Conservation (phyloP, 2,113 vertebrate genomes). For the Dipodomys merriami region DNA sequence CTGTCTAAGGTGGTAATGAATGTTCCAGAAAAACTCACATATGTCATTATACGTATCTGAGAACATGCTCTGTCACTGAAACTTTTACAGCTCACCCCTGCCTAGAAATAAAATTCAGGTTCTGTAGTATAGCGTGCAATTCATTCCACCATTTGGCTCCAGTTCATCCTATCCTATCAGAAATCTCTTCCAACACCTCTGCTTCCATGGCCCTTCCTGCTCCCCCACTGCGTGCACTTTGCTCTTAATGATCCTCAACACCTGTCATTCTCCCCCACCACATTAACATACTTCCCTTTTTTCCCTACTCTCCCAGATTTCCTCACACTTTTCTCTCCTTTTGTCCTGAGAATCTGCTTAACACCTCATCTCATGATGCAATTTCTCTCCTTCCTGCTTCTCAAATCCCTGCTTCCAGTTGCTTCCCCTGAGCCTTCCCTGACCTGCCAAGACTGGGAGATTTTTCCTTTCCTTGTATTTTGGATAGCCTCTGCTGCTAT, state of each 20-base stretch:
- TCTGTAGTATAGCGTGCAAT: not conserved
- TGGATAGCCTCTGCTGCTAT: not conserved
- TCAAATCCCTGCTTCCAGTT: not conserved
- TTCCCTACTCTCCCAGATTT: too few species aligned
- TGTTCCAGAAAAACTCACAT: not conserved
- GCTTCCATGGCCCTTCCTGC: fast-evolving
- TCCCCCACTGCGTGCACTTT: fast-evolving
- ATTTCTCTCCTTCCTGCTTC: not conserved
- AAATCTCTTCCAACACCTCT: not conserved
- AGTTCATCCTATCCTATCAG: not conserved
- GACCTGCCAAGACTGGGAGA: fast-evolving
- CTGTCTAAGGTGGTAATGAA: not conserved
- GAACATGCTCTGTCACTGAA: not conserved
- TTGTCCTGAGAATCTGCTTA: not conserved
- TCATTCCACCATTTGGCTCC: not conserved
- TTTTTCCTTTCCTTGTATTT: too few species aligned
- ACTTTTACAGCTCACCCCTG: not conserved
- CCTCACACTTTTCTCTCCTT: not conserved
- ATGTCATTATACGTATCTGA: not conserved
- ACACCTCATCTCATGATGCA: not conserved
- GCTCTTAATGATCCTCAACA: too few species aligned
- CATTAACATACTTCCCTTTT: not conserved
- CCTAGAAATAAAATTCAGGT: not conserved
- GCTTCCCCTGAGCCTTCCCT: not conserved
- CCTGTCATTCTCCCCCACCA: not conserved